Evolutionary conservation across 1,140 invertebrate genomes (phyloP), one percentile per base, ranked within the genome.

Genomic region (Leptoteleia sp.): DNA sequence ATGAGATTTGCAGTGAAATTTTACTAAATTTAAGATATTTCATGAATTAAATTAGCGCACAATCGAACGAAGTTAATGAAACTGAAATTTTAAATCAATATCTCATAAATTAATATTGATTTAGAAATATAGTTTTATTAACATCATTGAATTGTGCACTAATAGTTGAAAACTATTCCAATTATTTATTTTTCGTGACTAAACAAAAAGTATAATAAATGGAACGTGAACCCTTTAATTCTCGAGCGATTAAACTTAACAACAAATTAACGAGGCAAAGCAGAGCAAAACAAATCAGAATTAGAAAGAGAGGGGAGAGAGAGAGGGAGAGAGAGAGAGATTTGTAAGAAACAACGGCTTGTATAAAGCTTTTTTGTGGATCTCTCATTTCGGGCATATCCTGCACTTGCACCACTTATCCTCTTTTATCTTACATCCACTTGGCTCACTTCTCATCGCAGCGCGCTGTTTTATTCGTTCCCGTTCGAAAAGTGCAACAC

Each of bases 371-470:
- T 67, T 65, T 67, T 55, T 54, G 48, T 15, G 37, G 48, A 45
- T 55, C 40, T 59, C 27, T 59, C 43, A 48, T 70, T 70, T 50
- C 43, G 43, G 43, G 31, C 35, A 50, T 31, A 70, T 59, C 48
- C 47, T 43, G 55, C 35, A 55, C 52, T 70, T 59, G n/a, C 52
- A 70, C 54, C 67, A 72, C 52, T 64, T 47, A 55, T 43, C 31
- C 52, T 55, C 47, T 67, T 68, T 43, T 61, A 50, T 43, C 59
- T 61, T 59, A 59, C 61, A 67, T 42, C 52, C 45, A 59, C 50
- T 55, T 65, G 43, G 61, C 33, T 59, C 55, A 33, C 40, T 68
- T 55, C 59, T 35, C 38, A 67, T 68, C 35, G 19, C 38, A 16
- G 61, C 61, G 16, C 40, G 38, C 47, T 27, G 45, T 71, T 61